Base-by-base conservation (phyloP, 2,888 invertebrate genomes). In the Brachypalpus laphriformis region DNA sequence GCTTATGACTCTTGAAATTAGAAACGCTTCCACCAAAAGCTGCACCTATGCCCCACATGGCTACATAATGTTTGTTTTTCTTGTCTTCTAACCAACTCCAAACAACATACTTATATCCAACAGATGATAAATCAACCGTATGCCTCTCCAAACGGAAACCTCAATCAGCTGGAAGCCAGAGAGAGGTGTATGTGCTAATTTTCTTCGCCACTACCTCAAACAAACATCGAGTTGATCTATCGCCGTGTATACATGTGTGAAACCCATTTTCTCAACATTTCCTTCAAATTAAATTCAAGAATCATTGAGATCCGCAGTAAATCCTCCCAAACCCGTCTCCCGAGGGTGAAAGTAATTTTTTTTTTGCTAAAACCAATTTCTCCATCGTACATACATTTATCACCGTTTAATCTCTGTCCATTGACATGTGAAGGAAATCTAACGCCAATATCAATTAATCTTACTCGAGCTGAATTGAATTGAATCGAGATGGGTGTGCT, bases 331-430 rank as follows among this genome's bases (percentile, higher is more conserved):
- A 34, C 66, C 57, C 76, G 57, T 76, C 66, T 68, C 31, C 40
- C 49, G 57, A 14, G 75, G 75, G 66, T 76, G 75, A 76, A 76
- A 76, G 76, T 76, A 57, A 66, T 75, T 75, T 47, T 25, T 65
- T 65, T 47, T 20, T 8, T 59, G 14, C 42, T 1, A 42, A 74
- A 63, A 22, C 42, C 14, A 74, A 56, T 74, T 63, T 74, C 66
- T 22, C 49, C 28, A 54, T 31, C 16, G 25, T 5, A n/a, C 49
- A 25, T 5, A 40, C 47, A 49, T 42, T 61, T 51, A 51, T 72
- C 45, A 59, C 45, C 47, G 31, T 14, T 70, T 22, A 40, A 51
- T 16, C 5, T 18, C 40, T 28, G 9, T 25, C 14, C 22, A 18
- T 9, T 3, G n/a, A 37, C 14, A 49, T 34, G 59, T n/a, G n/a